Evolutionary conservation across 1,140 invertebrate genomes (phyloP), one percentile per base, ranked within the genome.

Genomic region (Saxidomus purpurata): DNA sequence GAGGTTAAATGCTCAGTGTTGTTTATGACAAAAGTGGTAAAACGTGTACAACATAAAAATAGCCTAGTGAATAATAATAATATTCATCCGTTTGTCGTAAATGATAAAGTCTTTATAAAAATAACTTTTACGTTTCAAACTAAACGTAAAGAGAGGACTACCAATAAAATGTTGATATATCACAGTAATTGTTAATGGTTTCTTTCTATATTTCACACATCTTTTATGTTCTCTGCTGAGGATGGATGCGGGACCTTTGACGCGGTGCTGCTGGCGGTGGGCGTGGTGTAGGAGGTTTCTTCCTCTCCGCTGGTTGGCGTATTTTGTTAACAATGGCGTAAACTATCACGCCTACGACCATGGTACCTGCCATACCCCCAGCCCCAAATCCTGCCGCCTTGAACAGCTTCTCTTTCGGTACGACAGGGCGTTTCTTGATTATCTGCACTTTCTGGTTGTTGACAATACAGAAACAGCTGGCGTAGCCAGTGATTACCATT

Each of bases 341-440:
- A 8, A 82, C 34, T 36, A 59, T 15, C 19, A 67, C 59, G 3
- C 80, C 80, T 25, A 82, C 19, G 19, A 43, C 49, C 34, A 82
- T 82, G 9, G 80, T 82, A 28, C 80, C 80, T 34, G 34, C 36
- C 55, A 82, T 67, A 15, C 80, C 80, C 8, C 80, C 80, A 25
- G 80, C 80, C 22, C 80, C 80, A 67, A 82, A 67, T 19, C 80
- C 61, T 13, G 59, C 80, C 0, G 80, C 80, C 34, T 82, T 82
- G 19, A 59, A 63, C 1, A 82, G 22, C 17, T 61, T 63, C 22
- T 38, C 36, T 43, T 52, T 52, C 52, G 38, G 34, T n/a, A 31
- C 34, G 34, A 40, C 59, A 17, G 80, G 80, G 15, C 61, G 55
- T 47, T 82, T 82, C 59, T 82, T 63, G 8, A 82, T 82, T 17